Evolutionary conservation across 1,140 invertebrate genomes (phyloP), one percentile per base, ranked within the genome.

Genomic region (Thaumatotibia leucotreta): DNA sequence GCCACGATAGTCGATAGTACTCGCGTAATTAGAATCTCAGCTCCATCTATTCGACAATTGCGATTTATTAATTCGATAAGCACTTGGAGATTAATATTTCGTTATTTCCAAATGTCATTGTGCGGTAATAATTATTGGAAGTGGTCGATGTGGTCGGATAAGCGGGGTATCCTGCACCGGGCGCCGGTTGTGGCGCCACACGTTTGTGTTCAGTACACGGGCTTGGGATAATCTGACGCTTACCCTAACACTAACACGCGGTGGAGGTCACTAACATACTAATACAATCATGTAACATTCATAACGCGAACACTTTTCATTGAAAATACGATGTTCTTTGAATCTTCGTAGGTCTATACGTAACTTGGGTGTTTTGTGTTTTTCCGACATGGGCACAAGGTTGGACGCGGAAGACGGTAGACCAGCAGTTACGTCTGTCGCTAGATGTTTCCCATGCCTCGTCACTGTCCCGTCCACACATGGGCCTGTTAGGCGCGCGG

Each of bases 111-210:
- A 79, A 75, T 77, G 64, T 66, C 67, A 76, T 75, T 76, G 73
- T 75, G 58, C 67, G 74, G 70, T 74, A 67, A 70, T 65, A 54
- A 65, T 72, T 72, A 58, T 64, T 63, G 69, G 71, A 68, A 58
- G 63, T 66, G 68, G 31, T 75, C 72, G 79, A 82, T 83, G 75
- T 85, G 84, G 73, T 88, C 84, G 79, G 85, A 89, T 89, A 88
- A 89, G 77, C 75, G 83, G 75, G 74, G 73, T 66, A 61, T 68
- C 61, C 76, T 77, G 81, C 76, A 84, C 64, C 45, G 66, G 69
- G 73, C 67, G 69, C 68, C 77, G 76, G 81, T 82, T 78, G 77
- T 77, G 77, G 78, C 81, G 82, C 72, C 74, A 74, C 70, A 72
- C 68, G 79, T 76, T 73, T 68, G 76, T 66, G 67, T 73, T 80